Conservation (phyloP, 1,140 invertebrate species). For the Scaptomyza graminum region DNA sequence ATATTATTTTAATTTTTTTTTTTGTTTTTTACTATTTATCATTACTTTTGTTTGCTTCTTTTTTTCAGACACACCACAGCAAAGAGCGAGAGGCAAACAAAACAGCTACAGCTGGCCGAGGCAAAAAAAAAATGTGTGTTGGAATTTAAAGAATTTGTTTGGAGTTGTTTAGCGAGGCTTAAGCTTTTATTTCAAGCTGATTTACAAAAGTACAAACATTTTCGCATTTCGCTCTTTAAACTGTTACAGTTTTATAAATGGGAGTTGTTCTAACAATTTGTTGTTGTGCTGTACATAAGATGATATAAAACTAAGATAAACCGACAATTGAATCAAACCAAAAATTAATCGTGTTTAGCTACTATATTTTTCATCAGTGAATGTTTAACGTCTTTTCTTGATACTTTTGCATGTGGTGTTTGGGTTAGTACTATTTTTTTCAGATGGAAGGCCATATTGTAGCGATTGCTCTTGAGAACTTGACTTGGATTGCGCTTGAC, state of each 20-base stretch:
- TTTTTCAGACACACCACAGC: conserved; percentile 49
- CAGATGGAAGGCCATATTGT: background rate
- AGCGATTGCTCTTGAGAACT: conserved; percentile 21
- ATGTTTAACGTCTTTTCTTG: conserved; percentile 16
- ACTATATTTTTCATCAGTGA: background rate
- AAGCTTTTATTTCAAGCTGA: conserved; percentile 10
- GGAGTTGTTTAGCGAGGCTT: conserved; percentile 11
- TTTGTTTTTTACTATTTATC: conserved; percentile 11
- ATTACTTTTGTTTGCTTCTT: conserved; percentile 27
- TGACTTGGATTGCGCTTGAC: conserved; percentile 17
- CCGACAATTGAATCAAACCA: conserved; percentile 12
- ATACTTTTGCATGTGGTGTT: conserved; percentile 1
- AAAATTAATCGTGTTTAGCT: conserved; percentile 16
- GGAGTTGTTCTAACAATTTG: conserved; percentile 1
- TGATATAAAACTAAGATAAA: background rate
- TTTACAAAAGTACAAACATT: conserved; percentile 32
- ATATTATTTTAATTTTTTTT: conserved; percentile 9
- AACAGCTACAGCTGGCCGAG: conserved; percentile 17
- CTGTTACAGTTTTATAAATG: conserved; percentile 12
- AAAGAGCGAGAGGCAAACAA: conserved; percentile 63
- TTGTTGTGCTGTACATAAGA: background rate
- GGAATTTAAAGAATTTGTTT: background rate
- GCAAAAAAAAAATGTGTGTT: conserved; percentile 3
- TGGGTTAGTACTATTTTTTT: background rate
- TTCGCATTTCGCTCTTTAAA: conserved; percentile 1